These are phyloP conservation scores for Chrysolina americana DNA, from an alignment of 2,888 invertebrate species.

Conservation along the genomic window DNA sequence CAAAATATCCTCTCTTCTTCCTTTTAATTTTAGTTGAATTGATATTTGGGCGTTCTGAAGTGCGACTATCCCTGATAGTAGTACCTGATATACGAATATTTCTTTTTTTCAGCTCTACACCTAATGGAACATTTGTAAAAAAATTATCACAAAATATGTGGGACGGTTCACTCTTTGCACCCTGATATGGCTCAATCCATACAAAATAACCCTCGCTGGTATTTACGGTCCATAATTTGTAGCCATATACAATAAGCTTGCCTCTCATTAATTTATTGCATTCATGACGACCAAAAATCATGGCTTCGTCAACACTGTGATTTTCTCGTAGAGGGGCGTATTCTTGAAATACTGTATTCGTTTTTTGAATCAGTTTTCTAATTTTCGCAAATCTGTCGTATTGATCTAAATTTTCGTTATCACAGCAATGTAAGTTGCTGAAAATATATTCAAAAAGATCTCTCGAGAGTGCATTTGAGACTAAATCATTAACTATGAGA, in stretches of 20 bases:
- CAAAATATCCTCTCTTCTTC: too few relatives aligned
- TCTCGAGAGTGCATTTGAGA: slow-evolving; percentile 55
- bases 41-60: too few relatives aligned
- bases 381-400: slow-evolving; percentile 58
- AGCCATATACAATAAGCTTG: too few relatives aligned
- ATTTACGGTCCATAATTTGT: background rate
- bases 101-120: too few relatives aligned
- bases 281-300: slow-evolving; percentile 61
- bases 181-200: slow-evolving; percentile 56
- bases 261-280: slow-evolving; percentile 48
- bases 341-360: slow-evolving; percentile 55
- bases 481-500: slow-evolving; percentile 53
- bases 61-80: too few relatives aligned
- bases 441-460: slow-evolving; percentile 58
- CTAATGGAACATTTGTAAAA: too few relatives aligned
- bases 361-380: slow-evolving; percentile 51
- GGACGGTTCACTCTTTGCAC: too few relatives aligned
- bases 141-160: too few relatives aligned
- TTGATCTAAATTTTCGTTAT: slow-evolving; percentile 54
- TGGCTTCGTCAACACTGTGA: slow-evolving; percentile 61
- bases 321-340: slow-evolving; percentile 56
- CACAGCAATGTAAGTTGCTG: slow-evolving; percentile 56
- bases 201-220: background rate
- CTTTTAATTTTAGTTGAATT: too few relatives aligned
- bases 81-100: too few relatives aligned